Evolutionary conservation across 2,113 vertebrate genomes (phyloP).

Genomic region (Athene noctua): DNA sequence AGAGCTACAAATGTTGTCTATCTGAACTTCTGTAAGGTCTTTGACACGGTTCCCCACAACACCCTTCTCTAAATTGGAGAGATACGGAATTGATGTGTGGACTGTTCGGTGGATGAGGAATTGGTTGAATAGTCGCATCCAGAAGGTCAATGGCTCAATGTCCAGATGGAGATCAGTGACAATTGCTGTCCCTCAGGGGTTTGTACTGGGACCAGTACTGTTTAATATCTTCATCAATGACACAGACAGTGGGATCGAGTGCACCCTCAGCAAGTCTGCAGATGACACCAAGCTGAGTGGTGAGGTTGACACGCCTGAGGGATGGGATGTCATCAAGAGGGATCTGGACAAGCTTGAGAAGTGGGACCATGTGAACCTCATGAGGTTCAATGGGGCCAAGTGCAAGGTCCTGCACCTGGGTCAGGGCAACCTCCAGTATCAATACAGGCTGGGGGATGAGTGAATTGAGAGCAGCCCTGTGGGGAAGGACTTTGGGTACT

Average conservation of each 20-base stretch:
- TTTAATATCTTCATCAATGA: neutral
- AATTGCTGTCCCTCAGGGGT: neutral
- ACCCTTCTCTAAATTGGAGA: neutral
- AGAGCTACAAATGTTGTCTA: neutral
- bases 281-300: neutral
- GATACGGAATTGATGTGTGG: neutral
- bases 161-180: neutral
- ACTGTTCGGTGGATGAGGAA: neutral
- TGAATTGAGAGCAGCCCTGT: neutral
- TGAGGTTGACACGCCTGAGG: neutral
- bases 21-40: neutral
- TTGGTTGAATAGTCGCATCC: neutral
- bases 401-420: neutral
- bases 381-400: neutral
- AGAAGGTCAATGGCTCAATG: neutral
- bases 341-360: neutral
- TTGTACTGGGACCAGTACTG: neutral
- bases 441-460: neutral
- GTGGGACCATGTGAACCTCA: neutral
- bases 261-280: neutral
- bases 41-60: neutral
- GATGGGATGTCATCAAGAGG: neutral
- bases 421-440: neutral
- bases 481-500: neutral
- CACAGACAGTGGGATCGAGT: neutral